phyloP scores from a whole-genome alignment of 2,113 vertebrate species.

The Strigops habroptila region DNA sequence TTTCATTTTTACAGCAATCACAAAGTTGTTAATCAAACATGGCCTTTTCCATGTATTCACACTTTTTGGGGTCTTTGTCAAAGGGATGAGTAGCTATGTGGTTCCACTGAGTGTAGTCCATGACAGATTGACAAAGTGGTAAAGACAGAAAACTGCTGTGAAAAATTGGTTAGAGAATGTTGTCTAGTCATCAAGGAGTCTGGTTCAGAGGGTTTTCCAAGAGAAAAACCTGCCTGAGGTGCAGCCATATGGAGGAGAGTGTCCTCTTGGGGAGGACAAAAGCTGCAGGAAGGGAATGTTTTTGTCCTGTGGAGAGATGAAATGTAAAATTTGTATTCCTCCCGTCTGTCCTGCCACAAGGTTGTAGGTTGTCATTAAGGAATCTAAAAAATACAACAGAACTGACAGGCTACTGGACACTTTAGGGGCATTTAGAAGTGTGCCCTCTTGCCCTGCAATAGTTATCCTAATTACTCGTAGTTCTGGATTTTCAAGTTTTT shows the following conservation, averaged over 20 bases:
- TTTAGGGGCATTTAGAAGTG: background rate
- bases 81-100: background rate
- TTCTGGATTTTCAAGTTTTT: background rate
- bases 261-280: background rate
- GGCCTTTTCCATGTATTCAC: background rate
- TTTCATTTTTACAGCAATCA: conserved; percentile 57
- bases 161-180: conserved; percentile 18
- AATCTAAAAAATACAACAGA: background rate
- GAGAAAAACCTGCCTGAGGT: background rate
- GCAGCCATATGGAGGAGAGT: background rate
- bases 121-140: conserved; percentile 39
- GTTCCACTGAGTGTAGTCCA: background rate
- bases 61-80: conserved; percentile 23
- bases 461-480: background rate
- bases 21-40: conserved; percentile 62
- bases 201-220: background rate
- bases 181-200: background rate
- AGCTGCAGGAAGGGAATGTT: background rate
- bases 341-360: background rate
- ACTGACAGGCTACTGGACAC: background rate
- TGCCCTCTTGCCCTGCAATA: background rate
- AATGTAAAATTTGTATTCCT: background rate
- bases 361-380: background rate
- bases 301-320: background rate
- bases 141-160: conserved; percentile 35